Evolutionary conservation across 2,797 vertebrate species (phyloP).

Genomic region (Microcaecilia unicolor): DNA sequence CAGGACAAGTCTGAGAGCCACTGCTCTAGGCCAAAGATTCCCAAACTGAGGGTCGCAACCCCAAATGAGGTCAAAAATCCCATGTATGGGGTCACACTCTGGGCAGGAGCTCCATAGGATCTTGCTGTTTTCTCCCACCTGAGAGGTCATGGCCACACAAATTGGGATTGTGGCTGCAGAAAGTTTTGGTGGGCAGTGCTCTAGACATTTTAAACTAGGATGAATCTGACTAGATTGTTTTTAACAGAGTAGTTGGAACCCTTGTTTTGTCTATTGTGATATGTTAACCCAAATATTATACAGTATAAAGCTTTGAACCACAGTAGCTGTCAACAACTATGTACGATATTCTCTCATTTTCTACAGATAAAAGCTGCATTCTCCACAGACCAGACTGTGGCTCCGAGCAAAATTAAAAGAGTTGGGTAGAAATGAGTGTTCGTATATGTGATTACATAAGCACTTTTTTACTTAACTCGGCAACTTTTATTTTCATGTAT

Average conservation of each 20-base stretch:
- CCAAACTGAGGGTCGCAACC: too few relatives aligned
- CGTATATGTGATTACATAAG: background rate
- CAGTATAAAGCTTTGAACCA: background rate
- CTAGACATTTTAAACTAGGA: background rate
- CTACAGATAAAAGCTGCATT: background rate
- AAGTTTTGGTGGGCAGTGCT: background rate
- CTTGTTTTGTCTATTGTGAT: background rate
- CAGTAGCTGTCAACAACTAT: background rate
- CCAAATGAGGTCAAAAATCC: too few relatives aligned
- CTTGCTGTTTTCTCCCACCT: too few relatives aligned
- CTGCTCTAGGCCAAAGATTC: too few relatives aligned
- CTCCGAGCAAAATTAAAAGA: background rate
- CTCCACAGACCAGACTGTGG: accelerated
- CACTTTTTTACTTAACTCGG: conserved; percentile 13
- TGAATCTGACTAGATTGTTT: too few relatives aligned
- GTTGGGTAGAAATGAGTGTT: background rate
- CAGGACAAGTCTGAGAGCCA: too few relatives aligned
- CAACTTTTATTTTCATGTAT: background rate
- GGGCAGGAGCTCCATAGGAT: too few relatives aligned
- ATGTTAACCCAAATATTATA: background rate
- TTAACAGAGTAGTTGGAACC: background rate
- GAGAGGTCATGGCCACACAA: too few relatives aligned
- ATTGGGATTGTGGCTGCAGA: too few relatives aligned
- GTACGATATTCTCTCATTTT: background rate
- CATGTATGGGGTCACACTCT: too few relatives aligned